Percentiles rank a stretch among this genome's conserved stretches.
Conservation (phyloP, 2,113 vertebrate genomes). For the Willisornis vidua region DNA sequence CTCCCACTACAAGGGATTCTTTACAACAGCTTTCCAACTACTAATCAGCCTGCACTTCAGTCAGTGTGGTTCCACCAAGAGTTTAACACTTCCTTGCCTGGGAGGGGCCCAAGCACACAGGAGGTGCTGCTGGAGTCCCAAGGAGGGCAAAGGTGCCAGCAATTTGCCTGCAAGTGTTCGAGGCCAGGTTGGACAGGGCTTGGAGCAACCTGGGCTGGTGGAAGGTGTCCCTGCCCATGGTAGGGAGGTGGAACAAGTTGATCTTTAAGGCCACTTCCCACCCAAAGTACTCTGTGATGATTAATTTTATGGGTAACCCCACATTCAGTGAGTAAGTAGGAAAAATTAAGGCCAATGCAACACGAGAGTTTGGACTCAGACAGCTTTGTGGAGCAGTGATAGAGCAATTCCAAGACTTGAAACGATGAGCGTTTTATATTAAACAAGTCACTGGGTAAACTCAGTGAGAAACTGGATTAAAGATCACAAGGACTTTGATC, state of each 20-base stretch:
- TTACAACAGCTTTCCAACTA: background rate
- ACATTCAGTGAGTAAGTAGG: background rate
- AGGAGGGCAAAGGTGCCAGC: background rate
- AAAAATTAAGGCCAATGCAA: background rate
- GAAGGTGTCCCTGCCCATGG: background rate
- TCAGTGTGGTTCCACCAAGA: background rate
- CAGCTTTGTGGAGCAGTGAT: background rate
- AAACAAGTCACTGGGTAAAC: conserved; percentile 34
- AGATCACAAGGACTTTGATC: conserved; percentile 68
- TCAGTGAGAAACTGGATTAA: conserved; percentile 42
- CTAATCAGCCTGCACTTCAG: background rate
- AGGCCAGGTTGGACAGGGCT: background rate
- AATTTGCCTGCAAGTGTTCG: background rate
- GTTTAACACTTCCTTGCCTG: background rate
- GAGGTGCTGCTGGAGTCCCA: background rate
- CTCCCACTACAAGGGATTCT: background rate
- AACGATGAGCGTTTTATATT: background rate
- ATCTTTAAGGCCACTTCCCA: background rate
- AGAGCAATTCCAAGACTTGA: background rate
- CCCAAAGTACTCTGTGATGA: background rate
- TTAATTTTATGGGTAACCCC: background rate
- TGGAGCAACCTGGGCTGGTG: background rate
- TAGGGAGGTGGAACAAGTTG: background rate
- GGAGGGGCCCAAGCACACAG: background rate
- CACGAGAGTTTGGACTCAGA: background rate